phyloP scores from a whole-genome alignment of 2,888 invertebrate species.

The Calliopum simillimum region DNA sequence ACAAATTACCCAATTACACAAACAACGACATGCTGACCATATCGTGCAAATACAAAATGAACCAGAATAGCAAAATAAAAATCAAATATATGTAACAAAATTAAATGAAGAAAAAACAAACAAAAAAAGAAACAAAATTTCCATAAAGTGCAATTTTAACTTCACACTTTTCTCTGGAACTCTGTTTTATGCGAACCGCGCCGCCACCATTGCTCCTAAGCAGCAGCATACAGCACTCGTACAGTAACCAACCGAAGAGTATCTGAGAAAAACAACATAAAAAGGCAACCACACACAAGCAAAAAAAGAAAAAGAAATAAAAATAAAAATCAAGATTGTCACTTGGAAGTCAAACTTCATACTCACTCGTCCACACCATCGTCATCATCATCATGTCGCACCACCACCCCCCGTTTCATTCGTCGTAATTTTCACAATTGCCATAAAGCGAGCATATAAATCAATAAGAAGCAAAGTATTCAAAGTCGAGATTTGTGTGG shows the following conservation, averaged over 20 bases:
- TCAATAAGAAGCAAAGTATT: constrained; percentile 61
- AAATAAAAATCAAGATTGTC: constrained; percentile 43
- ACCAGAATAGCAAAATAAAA: background rate
- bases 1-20: background rate
- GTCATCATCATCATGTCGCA: background rate
- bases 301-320: constrained; percentile 37
- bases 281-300: constrained; percentile 44
- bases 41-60: constrained; percentile 18
- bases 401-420: background rate
- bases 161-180: constrained; percentile 22
- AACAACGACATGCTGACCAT: constrained; percentile 6
- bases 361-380: background rate
- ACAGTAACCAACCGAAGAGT: constrained; percentile 51
- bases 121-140: constrained; percentile 11
- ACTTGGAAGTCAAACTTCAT: constrained; percentile 40
- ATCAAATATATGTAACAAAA: background rate
- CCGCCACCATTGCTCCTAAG: constrained; percentile 39
- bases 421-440: constrained; percentile 32
- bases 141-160: constrained; percentile 35
- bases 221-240: constrained; percentile 12
- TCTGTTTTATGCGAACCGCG: constrained; percentile 53
- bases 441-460: constrained; percentile 53
- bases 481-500: constrained; percentile 62
- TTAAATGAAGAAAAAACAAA: background rate
- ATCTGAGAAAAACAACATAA: constrained; percentile 43